phyloP scores from a whole-genome alignment of 2,888 invertebrate species.

The Dione vanillae region DNA sequence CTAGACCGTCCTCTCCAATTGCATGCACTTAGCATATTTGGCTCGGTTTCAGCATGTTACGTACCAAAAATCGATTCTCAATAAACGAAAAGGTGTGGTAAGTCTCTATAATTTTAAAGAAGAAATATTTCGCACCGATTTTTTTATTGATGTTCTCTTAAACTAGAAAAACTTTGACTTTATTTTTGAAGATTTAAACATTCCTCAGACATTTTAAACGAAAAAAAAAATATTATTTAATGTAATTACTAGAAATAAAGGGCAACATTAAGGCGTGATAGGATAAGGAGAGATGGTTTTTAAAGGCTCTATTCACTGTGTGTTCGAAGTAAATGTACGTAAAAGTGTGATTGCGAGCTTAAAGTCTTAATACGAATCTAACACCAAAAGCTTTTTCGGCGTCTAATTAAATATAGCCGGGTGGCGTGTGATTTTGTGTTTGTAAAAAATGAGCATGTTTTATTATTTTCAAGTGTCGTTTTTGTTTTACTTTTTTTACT shows the following conservation, averaged over 20 bases:
- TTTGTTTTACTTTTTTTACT: no score
- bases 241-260: conserved; percentile 6
- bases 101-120: not conserved
- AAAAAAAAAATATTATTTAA: not conserved
- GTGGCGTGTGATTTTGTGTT: not conserved
- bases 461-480: not conserved
- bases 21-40: conserved; percentile 30
- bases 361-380: conserved; percentile 17
- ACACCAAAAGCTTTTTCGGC: conserved; percentile 14
- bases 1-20: conserved; percentile 14
- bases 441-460: not conserved
- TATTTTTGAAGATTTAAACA: no score
- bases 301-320: conserved; percentile 7
- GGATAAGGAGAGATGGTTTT: conserved; percentile 11
- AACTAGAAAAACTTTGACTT: no score
- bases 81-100: conserved; percentile 12
- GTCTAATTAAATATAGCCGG: not conserved
- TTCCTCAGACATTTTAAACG: not conserved
- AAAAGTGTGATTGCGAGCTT: conserved; percentile 20
- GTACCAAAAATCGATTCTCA: conserved; percentile 32
- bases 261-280: not conserved
- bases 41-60: conserved; percentile 29
- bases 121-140: not conserved
- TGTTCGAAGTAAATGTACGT: conserved; percentile 6
- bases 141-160: not conserved